Conservation (phyloP, 2,797 vertebrate genomes). For the Salmo trutta region DNA sequence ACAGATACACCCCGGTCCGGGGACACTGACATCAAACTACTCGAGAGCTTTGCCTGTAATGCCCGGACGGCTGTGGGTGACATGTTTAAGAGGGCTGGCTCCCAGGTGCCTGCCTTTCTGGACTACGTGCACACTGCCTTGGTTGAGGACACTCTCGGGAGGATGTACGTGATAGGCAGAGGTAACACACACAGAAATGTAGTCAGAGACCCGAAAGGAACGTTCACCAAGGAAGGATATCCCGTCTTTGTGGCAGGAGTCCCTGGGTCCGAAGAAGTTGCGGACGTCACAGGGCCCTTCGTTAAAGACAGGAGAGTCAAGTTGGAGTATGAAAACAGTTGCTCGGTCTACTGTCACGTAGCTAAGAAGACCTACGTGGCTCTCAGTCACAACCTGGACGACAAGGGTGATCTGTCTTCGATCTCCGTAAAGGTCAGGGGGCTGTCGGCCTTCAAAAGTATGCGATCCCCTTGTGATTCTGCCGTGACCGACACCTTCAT, state of each 20-base stretch:
- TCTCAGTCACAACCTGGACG: too few species aligned
- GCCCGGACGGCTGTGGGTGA: too few species aligned
- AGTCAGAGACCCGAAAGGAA: background rate
- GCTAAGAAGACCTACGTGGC: background rate
- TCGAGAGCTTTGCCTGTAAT: too few species aligned
- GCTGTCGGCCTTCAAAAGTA: too few species aligned
- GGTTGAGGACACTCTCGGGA: background rate
- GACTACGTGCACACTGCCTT: background rate
- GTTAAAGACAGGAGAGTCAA: background rate
- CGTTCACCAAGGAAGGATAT: conserved; percentile 9
- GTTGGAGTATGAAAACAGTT: background rate
- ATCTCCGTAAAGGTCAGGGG: too few species aligned
- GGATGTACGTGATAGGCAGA: conserved; percentile 1
- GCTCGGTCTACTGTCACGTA: background rate
- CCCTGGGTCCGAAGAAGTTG: background rate
- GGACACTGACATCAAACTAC: too few species aligned
- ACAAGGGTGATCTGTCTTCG: too few species aligned
- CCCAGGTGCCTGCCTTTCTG: background rate
- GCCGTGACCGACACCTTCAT: too few species aligned
- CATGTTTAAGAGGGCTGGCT: too few species aligned
- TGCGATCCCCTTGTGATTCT: too few species aligned
- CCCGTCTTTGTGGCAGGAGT: background rate
- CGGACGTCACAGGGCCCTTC: background rate
- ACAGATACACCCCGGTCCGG: too few species aligned
- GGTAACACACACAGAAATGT: background rate